phyloP scores from a whole-genome alignment of 2,888 invertebrate genomes.

The Apoda limacodes region DNA sequence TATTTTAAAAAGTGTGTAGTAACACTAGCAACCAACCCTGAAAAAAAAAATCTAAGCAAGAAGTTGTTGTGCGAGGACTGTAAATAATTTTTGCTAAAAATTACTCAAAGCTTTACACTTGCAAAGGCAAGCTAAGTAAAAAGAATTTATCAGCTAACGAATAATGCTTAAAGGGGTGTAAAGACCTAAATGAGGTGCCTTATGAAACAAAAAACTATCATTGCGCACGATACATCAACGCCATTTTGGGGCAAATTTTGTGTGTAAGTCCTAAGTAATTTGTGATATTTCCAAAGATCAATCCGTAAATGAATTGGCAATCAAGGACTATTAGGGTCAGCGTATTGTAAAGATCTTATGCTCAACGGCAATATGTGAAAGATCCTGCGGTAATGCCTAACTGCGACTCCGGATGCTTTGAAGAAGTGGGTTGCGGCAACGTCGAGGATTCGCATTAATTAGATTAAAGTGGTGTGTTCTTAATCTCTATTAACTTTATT shows the following conservation, averaged over 20 bases:
- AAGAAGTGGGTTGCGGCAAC: conserved; percentile 53
- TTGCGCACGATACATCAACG: conserved; percentile 70
- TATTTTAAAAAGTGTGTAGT: too few relatives aligned
- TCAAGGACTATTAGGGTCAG: too few relatives aligned
- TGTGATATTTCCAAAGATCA: conserved; percentile 56
- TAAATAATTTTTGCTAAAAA: conserved; percentile 57
- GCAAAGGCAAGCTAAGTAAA: conserved; percentile 33
- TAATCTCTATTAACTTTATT: conserved; percentile 11
- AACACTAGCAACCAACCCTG: too few relatives aligned
- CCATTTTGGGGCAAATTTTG: conserved; percentile 73
- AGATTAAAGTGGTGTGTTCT: conserved; percentile 8
- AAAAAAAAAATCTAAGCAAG: too few relatives aligned
- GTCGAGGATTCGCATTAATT: conserved; percentile 24
- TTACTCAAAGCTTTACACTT: conserved; percentile 30
- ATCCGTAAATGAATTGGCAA: conserved; percentile 30
- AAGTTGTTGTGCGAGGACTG: conserved; percentile 58
- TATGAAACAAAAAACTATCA: conserved; percentile 68
- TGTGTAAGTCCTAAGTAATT: conserved; percentile 72
- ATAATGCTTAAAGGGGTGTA: conserved; percentile 45
- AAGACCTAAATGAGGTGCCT: conserved; percentile 46
- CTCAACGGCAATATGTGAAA: too few relatives aligned
- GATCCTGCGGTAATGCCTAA: too few relatives aligned
- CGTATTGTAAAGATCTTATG: too few relatives aligned
- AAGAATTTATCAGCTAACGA: conserved; percentile 39
- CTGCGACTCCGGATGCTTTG: conserved; percentile 40